phyloP scores from a whole-genome alignment of 2,888 invertebrate genomes.

The Alcis repandata region DNA sequence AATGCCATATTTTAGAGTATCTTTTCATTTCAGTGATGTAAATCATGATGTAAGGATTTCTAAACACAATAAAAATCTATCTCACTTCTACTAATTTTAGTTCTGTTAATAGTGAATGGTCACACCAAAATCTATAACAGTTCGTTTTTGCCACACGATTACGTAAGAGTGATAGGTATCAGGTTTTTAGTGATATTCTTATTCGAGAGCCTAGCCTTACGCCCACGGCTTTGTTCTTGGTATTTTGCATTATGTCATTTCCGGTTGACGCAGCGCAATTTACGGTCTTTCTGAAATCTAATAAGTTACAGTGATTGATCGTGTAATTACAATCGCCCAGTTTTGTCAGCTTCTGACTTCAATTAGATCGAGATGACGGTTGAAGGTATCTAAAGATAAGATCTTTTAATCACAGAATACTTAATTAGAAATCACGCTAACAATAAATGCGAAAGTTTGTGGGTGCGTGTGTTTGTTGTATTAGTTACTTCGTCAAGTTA shows the following conservation, averaged over 20 bases:
- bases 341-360: neutral
- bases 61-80: too few relatives aligned
- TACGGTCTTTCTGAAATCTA: neutral
- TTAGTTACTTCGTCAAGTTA: too few relatives aligned
- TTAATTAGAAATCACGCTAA: too few relatives aligned
- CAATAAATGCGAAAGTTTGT: too few relatives aligned
- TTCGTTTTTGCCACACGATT: slow-evolving; percentile 20
- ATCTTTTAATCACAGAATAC: too few relatives aligned
- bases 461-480: too few relatives aligned
- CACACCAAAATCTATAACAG: neutral
- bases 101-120: neutral
- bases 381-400: too few relatives aligned
- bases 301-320: neutral
- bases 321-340: neutral
- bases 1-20: too few relatives aligned
- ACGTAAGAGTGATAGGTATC: slow-evolving; percentile 20
- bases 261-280: slow-evolving; percentile 11
- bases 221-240: slow-evolving; percentile 24
- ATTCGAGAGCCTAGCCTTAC: slow-evolving; percentile 23
- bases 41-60: too few relatives aligned
- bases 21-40: too few relatives aligned
- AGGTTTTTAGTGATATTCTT: slow-evolving; percentile 17
- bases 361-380: too few relatives aligned
- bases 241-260: slow-evolving; percentile 32
- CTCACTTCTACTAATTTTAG: too few relatives aligned